These are phyloP conservation scores for Tetranychus truncatus DNA, from an alignment of 2,888 invertebrate genomes.

Conservation along the genomic window DNA sequence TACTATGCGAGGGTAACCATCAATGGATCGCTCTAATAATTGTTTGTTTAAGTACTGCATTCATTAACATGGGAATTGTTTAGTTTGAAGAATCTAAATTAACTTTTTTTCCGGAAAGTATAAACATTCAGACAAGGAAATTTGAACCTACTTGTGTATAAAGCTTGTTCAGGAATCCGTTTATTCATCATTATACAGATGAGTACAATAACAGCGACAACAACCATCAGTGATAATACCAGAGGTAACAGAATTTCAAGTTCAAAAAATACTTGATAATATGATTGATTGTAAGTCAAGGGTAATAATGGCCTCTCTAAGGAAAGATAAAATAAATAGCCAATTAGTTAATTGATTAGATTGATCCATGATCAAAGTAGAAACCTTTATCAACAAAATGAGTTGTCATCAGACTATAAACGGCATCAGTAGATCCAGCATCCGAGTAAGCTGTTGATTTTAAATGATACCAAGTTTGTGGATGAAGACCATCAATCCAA, in stretches of 20 bases:
- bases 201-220: constrained; percentile 23
- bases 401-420: not conserved
- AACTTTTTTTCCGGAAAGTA: not conserved
- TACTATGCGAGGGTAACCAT: no score
- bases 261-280: constrained; percentile 19
- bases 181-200: constrained; percentile 24
- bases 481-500: constrained; percentile 12
- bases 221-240: constrained; percentile 23
- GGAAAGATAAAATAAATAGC: not conserved
- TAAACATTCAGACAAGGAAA: not conserved
- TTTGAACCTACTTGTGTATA: constrained; percentile 19
- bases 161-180: constrained; percentile 22
- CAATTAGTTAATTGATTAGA: no score
- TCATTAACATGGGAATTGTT: no score
- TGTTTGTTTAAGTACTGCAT: no score
- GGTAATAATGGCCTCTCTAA: not conserved
- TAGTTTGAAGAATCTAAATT: no score
- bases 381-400: not conserved
- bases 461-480: constrained; percentile 3
- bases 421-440: constrained; percentile 11
- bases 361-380: no score
- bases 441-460: constrained; percentile 7
- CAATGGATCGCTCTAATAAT: no score
- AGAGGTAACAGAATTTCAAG: constrained; percentile 24
- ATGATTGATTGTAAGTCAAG: constrained; percentile 1